These are phyloP conservation scores for Falco punctatus DNA, from an alignment of 2,113 vertebrate genomes.

Conservation along the genomic window DNA sequence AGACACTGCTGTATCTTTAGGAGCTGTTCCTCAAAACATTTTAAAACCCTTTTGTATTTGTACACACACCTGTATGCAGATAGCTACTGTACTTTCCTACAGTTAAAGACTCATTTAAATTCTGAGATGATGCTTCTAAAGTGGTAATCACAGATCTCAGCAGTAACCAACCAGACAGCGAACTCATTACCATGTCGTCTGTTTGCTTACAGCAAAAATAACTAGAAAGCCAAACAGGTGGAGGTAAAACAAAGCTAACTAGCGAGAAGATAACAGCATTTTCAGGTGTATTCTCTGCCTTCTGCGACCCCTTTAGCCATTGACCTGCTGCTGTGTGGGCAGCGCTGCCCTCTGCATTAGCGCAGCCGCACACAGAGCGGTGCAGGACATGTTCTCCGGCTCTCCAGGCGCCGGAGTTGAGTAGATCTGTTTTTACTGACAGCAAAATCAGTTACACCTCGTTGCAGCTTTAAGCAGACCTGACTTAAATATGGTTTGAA, in stretches of 20 bases:
- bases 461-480: background rate
- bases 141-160: background rate
- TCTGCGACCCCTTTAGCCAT: background rate
- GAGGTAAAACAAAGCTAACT: background rate
- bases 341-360: background rate
- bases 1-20: background rate
- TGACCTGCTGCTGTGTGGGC: rapidly evolving
- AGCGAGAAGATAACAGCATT: rapidly evolving
- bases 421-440: background rate
- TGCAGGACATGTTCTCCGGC: rapidly evolving
- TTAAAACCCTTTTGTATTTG: background rate
- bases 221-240: background rate
- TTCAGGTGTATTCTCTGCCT: background rate
- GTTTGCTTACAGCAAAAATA: background rate
- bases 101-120: background rate
- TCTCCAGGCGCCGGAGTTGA: background rate
- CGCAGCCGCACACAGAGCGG: rapidly evolving
- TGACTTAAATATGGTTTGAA: background rate
- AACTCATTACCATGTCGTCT: background rate
- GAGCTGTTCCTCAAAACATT: background rate
- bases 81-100: background rate
- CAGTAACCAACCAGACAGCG: background rate
- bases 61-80: background rate
- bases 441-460: background rate
- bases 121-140: background rate